Evolutionary conservation across 2,888 invertebrate genomes (phyloP).

Genomic region (Epirrhoe tristata): DNA sequence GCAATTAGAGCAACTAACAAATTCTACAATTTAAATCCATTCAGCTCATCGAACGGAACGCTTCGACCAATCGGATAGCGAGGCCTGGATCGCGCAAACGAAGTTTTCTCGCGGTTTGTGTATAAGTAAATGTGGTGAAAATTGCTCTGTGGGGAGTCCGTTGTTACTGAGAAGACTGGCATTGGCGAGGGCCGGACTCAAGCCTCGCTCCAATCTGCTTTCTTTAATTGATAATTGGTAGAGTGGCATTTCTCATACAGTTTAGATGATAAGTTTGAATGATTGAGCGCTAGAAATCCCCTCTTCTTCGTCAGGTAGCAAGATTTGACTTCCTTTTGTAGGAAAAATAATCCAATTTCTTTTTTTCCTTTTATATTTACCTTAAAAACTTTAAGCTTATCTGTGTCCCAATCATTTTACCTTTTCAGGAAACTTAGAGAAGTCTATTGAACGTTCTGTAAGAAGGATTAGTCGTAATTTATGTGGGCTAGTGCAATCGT

Average conservation of each 20-base stretch:
- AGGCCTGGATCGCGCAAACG: constrained; percentile 61
- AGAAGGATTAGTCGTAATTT: constrained; percentile 13
- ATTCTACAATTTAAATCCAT: constrained; percentile 34
- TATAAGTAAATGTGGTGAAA: constrained; percentile 45
- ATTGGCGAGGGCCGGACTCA: constrained; percentile 79
- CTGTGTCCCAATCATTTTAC: background rate
- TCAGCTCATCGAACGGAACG: constrained; percentile 48
- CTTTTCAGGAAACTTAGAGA: background rate
- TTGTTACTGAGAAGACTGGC: constrained; percentile 81
- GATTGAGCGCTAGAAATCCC: constrained; percentile 54
- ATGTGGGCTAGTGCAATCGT: constrained; percentile 24
- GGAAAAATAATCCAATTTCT: constrained; percentile 5
- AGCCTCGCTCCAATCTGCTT: constrained; percentile 71
- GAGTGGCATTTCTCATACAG: constrained; percentile 69
- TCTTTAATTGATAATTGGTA: constrained; percentile 68
- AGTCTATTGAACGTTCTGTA: background rate
- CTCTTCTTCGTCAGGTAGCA: constrained; percentile 81
- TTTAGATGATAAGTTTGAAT: constrained; percentile 49
- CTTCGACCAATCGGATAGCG: constrained; percentile 56
- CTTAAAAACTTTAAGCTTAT: constrained; percentile 2
- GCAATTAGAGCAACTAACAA: constrained; percentile 35
- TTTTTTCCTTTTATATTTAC: constrained; percentile 14
- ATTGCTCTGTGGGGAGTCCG: constrained; percentile 66
- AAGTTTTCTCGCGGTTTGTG: constrained; percentile 49
- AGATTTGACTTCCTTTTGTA: constrained; percentile 79